Base-by-base conservation (phyloP, 2,113 vertebrate species). In the Callospermophilus lateralis region DNA sequence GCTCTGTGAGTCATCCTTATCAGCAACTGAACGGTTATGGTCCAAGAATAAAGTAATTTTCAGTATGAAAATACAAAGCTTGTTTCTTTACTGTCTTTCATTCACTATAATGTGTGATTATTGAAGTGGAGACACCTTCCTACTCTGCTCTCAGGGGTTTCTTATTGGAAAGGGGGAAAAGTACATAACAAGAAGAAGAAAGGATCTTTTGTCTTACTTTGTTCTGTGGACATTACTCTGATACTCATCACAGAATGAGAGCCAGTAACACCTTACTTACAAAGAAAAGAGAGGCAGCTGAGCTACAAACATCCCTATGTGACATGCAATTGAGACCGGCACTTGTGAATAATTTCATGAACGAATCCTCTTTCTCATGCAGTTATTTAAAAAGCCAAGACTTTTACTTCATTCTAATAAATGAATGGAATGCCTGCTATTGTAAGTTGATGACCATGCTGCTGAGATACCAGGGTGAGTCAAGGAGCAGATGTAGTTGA, bases 271-370 rank as follows among this genome's bases (percentile, higher is more conserved):
- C 55, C 24, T 48, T 28, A 68, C 53, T 45, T 45, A 45, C 45
- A 45, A 45, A 68, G 58, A 45, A 3, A 58, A 74, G 8, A 65
- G 0, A n/a, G 6, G 19, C 26, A 88, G 34, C 2, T 30, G 68
- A 77, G 1, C 11, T 45, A 28, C 0, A 9, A 48, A 9, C 2
- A 24, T 70, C 8, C 13, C 4, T n/a, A 9, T 4, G 2, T 3
- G 30, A 45, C 22, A 20, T 42, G 19, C 55, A 19, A 58, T 19
- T 58, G 48, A 45, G 28, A n/a, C 39, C 22, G 10, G 34, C 7
- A 26, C 19, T 45, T 73, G 20, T n/a, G n/a, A 37, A 72, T 42
- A 8, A 2, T 90, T 42, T 77, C 13, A 58, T 32, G 12, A 53
- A 10, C 11, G 19, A 55, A 68, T 8, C 37, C 55, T 87, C 8